Conservation (phyloP, 2,797 vertebrate species). For the Sarcoramphus papa region DNA sequence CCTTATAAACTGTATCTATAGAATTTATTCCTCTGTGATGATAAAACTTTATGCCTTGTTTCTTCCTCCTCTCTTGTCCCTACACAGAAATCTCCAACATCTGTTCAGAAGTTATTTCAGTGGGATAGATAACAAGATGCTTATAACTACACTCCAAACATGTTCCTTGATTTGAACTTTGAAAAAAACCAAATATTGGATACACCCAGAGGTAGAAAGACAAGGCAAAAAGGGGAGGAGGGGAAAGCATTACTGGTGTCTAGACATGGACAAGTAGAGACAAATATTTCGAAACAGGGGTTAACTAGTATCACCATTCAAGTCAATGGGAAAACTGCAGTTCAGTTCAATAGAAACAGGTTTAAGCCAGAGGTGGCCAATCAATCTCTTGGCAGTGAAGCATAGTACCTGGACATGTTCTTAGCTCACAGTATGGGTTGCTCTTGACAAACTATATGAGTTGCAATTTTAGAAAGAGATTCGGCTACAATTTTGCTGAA, state of each 20-base stretch:
- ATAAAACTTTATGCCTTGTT: neutral
- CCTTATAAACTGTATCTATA: neutral
- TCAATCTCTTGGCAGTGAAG: neutral
- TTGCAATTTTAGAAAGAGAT: neutral
- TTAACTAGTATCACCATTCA: neutral
- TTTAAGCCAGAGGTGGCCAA: neutral
- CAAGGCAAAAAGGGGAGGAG: neutral
- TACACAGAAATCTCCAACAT: neutral
- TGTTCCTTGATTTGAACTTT: neutral
- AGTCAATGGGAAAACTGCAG: neutral
- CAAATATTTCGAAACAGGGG: rapidly evolving
- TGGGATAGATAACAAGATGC: neutral
- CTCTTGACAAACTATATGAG: neutral
- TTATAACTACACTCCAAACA: neutral
- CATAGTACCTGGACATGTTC: neutral
- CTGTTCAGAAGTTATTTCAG: neutral
- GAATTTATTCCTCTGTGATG: neutral
- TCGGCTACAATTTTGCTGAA: neutral
- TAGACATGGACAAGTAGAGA: neutral
- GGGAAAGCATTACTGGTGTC: neutral
- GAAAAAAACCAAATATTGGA: neutral
- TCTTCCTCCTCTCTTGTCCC: neutral
- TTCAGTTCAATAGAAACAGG: neutral
- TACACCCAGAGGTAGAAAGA: neutral
- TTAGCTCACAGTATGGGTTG: neutral